These are phyloP conservation scores for Lophius piscatorius DNA, from an alignment of 2,113 vertebrate species.

Conservation along the genomic window DNA sequence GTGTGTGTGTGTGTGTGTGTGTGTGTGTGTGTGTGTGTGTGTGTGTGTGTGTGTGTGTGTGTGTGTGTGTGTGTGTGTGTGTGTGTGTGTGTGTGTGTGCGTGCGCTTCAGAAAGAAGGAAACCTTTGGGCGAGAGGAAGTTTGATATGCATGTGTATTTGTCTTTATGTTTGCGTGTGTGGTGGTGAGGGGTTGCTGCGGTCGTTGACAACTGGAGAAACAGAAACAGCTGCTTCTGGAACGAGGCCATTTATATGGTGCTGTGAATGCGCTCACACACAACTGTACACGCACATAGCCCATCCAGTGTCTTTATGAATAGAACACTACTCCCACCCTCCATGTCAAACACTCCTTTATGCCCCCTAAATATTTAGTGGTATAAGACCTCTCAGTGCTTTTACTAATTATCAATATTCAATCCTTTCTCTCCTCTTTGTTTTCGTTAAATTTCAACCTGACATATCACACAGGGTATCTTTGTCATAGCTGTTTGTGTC, in stretches of 20 bases:
- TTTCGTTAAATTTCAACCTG: not conserved
- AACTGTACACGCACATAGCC: constrained; percentile 25
- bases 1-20: too few relatives aligned
- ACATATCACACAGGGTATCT: not conserved
- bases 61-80: too few relatives aligned
- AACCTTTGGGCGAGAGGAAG: not conserved
- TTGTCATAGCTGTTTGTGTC: constrained; percentile 12
- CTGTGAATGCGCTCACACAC: constrained; percentile 37
- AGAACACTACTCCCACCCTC: constrained; percentile 36
- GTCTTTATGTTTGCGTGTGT: constrained; percentile 30
- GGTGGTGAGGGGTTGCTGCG: constrained; percentile 12
- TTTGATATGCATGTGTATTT: constrained; percentile 10
- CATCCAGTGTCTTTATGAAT: constrained; percentile 37
- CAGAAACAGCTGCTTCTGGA: constrained; percentile 68
- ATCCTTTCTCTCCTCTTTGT: not conserved
- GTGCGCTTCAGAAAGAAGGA: constrained; percentile 3
- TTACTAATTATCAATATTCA: too few relatives aligned
- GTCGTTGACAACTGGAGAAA: constrained; percentile 36
- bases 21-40: too few relatives aligned
- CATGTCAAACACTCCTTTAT: constrained; percentile 40
- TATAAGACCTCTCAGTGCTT: not conserved
- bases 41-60: too few relatives aligned
- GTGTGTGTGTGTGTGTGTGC: too few relatives aligned
- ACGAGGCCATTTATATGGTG: constrained; percentile 41
- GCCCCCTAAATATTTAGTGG: constrained; percentile 63